Evolutionary conservation across 1,140 invertebrate species (phyloP).

Genomic region (Marisa cornuarietis): DNA sequence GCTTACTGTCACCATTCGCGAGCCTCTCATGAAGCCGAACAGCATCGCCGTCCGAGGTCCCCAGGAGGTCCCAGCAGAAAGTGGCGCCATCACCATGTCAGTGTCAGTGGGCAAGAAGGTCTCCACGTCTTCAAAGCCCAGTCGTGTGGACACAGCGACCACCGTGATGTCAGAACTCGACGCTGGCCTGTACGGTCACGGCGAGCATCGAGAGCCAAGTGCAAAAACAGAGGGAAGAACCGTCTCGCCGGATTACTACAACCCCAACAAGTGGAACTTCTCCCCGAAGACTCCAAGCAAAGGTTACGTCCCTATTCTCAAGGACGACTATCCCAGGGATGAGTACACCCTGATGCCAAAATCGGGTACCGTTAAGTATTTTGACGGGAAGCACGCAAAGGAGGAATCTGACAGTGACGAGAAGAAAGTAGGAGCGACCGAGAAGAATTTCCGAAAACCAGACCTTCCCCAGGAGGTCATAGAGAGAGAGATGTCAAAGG

Average conservation of each 20-base stretch:
- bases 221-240: conserved; percentile 10
- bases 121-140: conserved; percentile 13
- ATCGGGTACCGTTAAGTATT: conserved; percentile 46
- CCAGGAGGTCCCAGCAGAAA: conserved; percentile 15
- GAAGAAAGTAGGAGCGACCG: conserved; percentile 36
- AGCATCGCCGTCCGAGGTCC: conserved; percentile 25
- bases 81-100: conserved; percentile 16
- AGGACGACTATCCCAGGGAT: conserved; percentile 62
- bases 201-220: not conserved
- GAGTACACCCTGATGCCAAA: conserved; percentile 59
- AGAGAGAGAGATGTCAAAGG: conserved; percentile 37
- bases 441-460: conserved; percentile 45
- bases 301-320: conserved; percentile 54
- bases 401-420: conserved; percentile 30
- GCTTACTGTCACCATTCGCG: conserved; percentile 1
- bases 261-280: conserved; percentile 57
- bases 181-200: conserved; percentile 12
- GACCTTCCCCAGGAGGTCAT: conserved; percentile 48
- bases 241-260: conserved; percentile 19
- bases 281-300: conserved; percentile 48
- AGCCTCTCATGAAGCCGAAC: conserved; percentile 36
- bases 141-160: conserved; percentile 24
- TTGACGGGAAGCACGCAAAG: conserved; percentile 46
- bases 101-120: conserved; percentile 22
- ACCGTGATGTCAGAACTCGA: conserved; percentile 12